These are phyloP conservation scores for Drosophila antonietae DNA, from an alignment of 2,888 invertebrate species.

Conservation along the genomic window DNA sequence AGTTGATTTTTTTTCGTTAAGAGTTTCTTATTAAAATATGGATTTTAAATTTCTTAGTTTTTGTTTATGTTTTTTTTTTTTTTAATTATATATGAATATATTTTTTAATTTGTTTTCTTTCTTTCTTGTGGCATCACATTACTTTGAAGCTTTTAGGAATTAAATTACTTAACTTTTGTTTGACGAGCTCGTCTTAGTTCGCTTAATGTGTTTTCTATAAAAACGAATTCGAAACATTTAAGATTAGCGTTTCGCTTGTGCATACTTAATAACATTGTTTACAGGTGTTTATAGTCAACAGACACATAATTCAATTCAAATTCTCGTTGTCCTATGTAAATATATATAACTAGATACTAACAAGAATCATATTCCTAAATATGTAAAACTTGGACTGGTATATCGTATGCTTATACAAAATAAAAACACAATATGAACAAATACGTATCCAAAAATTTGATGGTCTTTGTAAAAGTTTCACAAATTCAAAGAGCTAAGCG, in stretches of 20 bases:
- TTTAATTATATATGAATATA: too few species aligned
- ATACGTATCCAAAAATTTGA: constrained; percentile 49
- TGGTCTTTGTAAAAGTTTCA: constrained; percentile 35
- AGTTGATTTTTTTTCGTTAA: constrained; percentile 12
- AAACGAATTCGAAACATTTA: constrained; percentile 40
- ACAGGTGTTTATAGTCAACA: constrained; percentile 30
- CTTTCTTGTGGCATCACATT: constrained; percentile 60
- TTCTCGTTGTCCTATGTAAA: constrained; percentile 23
- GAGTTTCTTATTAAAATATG: constrained; percentile 64
- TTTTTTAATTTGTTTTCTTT: background rate
- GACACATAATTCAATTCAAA: constrained; percentile 25
- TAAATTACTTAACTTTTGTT: constrained; percentile 7
- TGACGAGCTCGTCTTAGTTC: constrained; percentile 33
- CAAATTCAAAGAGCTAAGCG: constrained; percentile 28
- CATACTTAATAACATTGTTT: constrained; percentile 33
- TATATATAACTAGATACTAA: constrained; percentile 22
- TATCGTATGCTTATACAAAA: constrained; percentile 33
- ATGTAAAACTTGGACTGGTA: constrained; percentile 68
- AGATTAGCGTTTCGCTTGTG: constrained; percentile 34
- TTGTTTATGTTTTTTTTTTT: constrained; percentile 18
- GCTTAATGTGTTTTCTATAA: constrained; percentile 41
- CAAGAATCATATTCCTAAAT: constrained; percentile 55
- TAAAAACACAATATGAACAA: constrained; percentile 31
- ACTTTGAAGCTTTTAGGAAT: constrained; percentile 57
- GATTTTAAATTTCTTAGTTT: constrained; percentile 39